A percentile compares a stretch with the other conserved stretches of the same genome.
Evolutionary conservation across 2,797 vertebrate genomes (phyloP).

Genomic region (Myiothlypis chrysogaster): DNA sequence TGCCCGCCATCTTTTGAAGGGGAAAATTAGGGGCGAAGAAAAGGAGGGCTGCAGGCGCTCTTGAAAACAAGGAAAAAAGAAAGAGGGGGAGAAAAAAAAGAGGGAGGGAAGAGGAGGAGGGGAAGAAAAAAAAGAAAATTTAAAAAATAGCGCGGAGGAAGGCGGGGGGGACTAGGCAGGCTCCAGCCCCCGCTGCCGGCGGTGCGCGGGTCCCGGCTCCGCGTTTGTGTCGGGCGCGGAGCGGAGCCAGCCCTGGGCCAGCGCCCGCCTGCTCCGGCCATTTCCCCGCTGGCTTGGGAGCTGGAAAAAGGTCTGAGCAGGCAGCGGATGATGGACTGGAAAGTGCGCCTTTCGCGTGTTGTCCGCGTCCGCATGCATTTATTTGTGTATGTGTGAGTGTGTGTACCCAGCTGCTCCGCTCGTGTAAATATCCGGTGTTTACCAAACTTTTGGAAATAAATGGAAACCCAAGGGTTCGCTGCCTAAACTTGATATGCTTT

Average conservation of each 20-base stretch:
- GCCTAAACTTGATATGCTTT: neutral
- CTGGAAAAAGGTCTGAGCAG: neutral
- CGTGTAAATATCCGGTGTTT: neutral
- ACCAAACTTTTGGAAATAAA: conserved; percentile 9
- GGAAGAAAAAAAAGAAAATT: neutral
- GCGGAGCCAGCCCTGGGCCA: neutral
- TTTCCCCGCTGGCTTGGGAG: neutral
- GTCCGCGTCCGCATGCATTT: neutral
- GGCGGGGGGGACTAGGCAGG: neutral
- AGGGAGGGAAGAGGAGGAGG: neutral
- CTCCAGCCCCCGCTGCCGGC: neutral
- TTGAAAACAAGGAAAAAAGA: neutral
- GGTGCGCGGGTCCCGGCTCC: neutral
- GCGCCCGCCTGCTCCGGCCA: neutral
- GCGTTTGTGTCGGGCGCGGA: neutral
- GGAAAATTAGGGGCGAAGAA: conserved; percentile 61
- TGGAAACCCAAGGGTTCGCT: neutral
- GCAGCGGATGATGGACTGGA: neutral
- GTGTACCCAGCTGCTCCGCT: neutral
- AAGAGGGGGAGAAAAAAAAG: fast-evolving
- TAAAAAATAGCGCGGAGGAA: neutral
- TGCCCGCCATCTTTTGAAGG: conserved; percentile 85
- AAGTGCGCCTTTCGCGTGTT: neutral
- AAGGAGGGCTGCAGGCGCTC: neutral
- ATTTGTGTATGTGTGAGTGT: neutral